phyloP scores from a whole-genome alignment of 2,113 vertebrate species.

The Apodemus speciosus region DNA sequence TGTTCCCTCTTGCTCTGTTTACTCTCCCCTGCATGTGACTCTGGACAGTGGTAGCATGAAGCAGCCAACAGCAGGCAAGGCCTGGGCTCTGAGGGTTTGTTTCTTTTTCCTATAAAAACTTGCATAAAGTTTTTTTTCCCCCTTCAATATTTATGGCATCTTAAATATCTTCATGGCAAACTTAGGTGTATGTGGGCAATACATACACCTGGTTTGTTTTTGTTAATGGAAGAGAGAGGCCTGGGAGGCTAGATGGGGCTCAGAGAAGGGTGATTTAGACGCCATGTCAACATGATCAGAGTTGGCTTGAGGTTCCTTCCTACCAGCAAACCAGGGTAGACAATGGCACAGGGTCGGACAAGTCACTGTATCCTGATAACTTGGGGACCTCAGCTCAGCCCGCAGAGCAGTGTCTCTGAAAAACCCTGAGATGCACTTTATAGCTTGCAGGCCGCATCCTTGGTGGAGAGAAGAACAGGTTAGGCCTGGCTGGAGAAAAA shows the following conservation, averaged over 20 bases:
- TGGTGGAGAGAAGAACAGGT: not conserved
- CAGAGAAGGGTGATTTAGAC: not conserved
- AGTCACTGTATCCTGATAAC: not conserved
- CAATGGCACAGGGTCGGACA: not conserved
- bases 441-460: not conserved
- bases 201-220: conserved; percentile 34
- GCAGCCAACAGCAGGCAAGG: not conserved
- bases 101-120: not conserved
- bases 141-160: not conserved
- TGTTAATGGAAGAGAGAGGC: conserved; percentile 4
- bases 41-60: not conserved
- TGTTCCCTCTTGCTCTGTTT: not conserved
- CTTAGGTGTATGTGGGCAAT: not conserved
- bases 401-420: not conserved
- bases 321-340: not conserved
- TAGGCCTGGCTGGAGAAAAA: conserved; percentile 26
- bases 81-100: not conserved
- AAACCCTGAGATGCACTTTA: not conserved
- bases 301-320: not conserved
- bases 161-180: not conserved
- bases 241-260: not conserved
- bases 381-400: not conserved
- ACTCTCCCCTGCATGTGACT: not conserved
- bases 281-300: not conserved
- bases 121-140: not conserved